Conservation (phyloP, 1,140 invertebrate species). For the Macrostomum lignano region DNA sequence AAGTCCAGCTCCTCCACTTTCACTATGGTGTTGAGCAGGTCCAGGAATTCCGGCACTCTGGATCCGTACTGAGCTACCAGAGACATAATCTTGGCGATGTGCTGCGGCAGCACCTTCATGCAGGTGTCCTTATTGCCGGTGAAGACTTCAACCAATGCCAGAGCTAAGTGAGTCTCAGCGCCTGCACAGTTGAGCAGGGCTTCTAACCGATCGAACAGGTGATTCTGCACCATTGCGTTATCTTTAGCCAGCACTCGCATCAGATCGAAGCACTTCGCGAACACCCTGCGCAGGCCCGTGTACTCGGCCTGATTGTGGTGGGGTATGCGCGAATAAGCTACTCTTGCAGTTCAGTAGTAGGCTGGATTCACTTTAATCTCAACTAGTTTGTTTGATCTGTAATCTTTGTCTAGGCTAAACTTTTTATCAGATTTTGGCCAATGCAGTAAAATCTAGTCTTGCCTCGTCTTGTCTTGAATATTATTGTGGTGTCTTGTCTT, state of each 20-base stretch:
- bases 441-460: too few relatives aligned
- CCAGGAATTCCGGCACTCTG: conserved; percentile 18
- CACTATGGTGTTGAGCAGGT: conserved; percentile 17
- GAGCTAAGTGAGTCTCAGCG: too few relatives aligned
- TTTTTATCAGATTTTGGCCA: too few relatives aligned
- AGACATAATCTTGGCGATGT: conserved; percentile 17
- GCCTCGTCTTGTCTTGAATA: too few relatives aligned
- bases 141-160: conserved; percentile 16
- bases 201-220: conserved; percentile 20
- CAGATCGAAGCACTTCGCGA: conserved; percentile 15
- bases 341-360: too few relatives aligned
- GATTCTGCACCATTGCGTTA: conserved; percentile 15
- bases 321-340: too few relatives aligned
- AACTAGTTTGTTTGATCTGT: too few relatives aligned
- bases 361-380: too few relatives aligned
- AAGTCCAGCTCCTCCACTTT: conserved; percentile 22
- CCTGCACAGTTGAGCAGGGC: too few relatives aligned
- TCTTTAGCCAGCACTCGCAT: conserved; percentile 13
- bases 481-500: too few relatives aligned
- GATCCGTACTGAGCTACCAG: conserved; percentile 12
- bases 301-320: conserved; percentile 21
- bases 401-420: too few relatives aligned
- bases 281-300: conserved; percentile 12
- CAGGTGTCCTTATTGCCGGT: conserved; percentile 19
- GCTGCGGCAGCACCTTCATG: conserved; percentile 16